Evolutionary conservation across 2,888 invertebrate species (phyloP), one percentile per base, ranked within the genome.

Genomic region (Lepidochrysops patricia): DNA sequence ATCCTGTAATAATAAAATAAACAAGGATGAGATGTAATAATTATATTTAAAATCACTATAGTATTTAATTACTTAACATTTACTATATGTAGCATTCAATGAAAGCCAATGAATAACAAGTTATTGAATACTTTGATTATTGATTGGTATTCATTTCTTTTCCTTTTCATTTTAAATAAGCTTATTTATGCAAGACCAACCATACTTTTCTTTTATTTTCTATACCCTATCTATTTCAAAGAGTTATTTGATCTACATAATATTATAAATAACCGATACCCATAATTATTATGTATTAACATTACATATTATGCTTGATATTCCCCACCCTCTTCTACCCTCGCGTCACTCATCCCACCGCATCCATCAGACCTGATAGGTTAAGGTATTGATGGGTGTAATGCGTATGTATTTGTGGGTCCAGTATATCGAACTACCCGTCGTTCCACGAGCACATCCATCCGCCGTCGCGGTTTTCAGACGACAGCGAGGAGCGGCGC

Each of bases 401-500:
- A 59, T 37, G 35, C 52, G 58, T 25, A 50, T 52, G 26, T 67
- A 67, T 67, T 68, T 68, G 67, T 67, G 67, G 68, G 67, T 88
- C 68, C 89, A 94, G 94, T 90, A 94, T 94, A 91, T 94, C 94
- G 70, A 94, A 94, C 84, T 93, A 93, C 84, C 93, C 93, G 72
- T 94, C 93, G 82, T 95, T 94, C 91, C 94, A 93, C 90, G 94
- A 95, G 75, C 93, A 94, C 83, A 94, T 95, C 76, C 94, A 96
- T 89, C 96, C 96, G 73, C 96, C 96, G 74, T 93, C 94, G 74
- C 93, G 96, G 67, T 96, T 96, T 91, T 95, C 96, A 71, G 96
- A 96, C 90, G 92, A 91, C 78, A 91, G 91, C 82, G 91, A 91
- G 76, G 84, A 79, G 57, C 91, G 89, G 2, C 75, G 87, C 68